Evolutionary conservation across 2,888 invertebrate genomes (phyloP).

Genomic region (Leptopilina syphax): DNA sequence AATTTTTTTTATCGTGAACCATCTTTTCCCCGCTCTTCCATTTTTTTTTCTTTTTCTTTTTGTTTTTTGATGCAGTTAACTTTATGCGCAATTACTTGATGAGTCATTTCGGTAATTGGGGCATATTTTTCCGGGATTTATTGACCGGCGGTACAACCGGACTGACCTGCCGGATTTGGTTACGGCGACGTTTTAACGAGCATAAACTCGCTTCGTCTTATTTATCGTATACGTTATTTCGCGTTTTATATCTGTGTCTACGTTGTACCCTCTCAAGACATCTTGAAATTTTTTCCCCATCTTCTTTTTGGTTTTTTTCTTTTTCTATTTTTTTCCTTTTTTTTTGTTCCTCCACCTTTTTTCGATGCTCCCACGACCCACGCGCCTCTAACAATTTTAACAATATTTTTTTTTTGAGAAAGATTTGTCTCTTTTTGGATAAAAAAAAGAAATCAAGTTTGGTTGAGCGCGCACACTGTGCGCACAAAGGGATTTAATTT

Average conservation of each 20-base stretch:
- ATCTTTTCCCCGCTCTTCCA: constrained; percentile 55
- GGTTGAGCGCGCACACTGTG: background rate
- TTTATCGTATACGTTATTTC: constrained; percentile 65
- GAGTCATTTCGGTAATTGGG: constrained; percentile 75
- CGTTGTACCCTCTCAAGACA: constrained; percentile 42
- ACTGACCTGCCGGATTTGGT: constrained; percentile 58
- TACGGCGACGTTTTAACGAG: constrained; percentile 69
- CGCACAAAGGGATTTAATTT: constrained; percentile 5
- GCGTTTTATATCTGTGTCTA: constrained; percentile 41
- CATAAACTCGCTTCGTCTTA: constrained; percentile 66
- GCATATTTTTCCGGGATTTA: constrained; percentile 72
- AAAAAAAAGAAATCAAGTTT: background rate
- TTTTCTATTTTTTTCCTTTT: constrained; percentile 8
- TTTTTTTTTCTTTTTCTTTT: constrained; percentile 18
- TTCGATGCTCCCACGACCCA: constrained; percentile 43
- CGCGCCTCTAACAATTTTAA: constrained; percentile 35
- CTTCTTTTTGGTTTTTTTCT: too few relatives aligned
- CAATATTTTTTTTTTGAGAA: background rate
- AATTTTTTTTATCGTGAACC: constrained; percentile 50
- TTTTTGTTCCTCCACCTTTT: background rate
- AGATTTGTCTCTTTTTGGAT: constrained; percentile 18
- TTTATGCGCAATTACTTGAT: constrained; percentile 74
- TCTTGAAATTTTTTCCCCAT: constrained; percentile 38
- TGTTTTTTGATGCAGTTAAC: constrained; percentile 57
- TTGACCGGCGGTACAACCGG: constrained; percentile 57